A percentile compares a stretch with the other conserved stretches of the same genome.
Evolutionary conservation across 2,113 vertebrate species (phyloP).

Genomic region (Gila orcuttii): DNA sequence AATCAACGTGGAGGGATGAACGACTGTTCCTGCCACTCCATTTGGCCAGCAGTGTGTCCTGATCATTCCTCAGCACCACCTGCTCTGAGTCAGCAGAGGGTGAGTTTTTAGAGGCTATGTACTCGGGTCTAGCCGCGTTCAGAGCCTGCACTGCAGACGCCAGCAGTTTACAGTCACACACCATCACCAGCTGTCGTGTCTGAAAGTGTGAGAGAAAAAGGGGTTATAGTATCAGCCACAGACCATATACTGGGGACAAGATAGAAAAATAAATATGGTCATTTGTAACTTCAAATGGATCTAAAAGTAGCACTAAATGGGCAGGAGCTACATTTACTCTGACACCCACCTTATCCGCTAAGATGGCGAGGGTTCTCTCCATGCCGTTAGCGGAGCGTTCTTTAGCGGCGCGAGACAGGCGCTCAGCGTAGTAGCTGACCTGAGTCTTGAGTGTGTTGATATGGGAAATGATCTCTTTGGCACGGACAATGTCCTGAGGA

Average conservation of each 20-base stretch:
- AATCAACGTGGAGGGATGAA: constrained; percentile 88
- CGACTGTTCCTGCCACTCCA: constrained; percentile 91
- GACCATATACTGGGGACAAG: not conserved
- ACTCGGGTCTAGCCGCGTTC: constrained; percentile 92
- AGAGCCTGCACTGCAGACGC: constrained; percentile 92
- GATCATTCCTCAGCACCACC: constrained; percentile 95
- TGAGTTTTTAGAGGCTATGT: constrained; percentile 93
- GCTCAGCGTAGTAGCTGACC: constrained; percentile 96
- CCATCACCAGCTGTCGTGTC: constrained; percentile 93
- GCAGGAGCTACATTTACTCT: no score
- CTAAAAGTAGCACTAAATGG: not conserved
- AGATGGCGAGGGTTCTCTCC: constrained; percentile 91
- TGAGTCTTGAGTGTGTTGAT: constrained; percentile 98
- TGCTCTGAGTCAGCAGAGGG: constrained; percentile 91
- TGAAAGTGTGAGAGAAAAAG: constrained; percentile 57
- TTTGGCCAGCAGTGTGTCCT: constrained; percentile 92
- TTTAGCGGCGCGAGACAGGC: constrained; percentile 93
- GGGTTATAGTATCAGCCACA: not conserved
- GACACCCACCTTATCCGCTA: constrained; percentile 89
- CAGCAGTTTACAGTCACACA: constrained; percentile 95
- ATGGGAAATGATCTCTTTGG: constrained; percentile 97
- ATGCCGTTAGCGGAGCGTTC: constrained; percentile 92
- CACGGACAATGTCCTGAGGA: constrained; percentile 90
- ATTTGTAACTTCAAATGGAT: not conserved
- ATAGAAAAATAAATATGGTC: not conserved